phyloP scores from a whole-genome alignment of 2,888 invertebrate species.

The Drosophila pseudotakahashii region DNA sequence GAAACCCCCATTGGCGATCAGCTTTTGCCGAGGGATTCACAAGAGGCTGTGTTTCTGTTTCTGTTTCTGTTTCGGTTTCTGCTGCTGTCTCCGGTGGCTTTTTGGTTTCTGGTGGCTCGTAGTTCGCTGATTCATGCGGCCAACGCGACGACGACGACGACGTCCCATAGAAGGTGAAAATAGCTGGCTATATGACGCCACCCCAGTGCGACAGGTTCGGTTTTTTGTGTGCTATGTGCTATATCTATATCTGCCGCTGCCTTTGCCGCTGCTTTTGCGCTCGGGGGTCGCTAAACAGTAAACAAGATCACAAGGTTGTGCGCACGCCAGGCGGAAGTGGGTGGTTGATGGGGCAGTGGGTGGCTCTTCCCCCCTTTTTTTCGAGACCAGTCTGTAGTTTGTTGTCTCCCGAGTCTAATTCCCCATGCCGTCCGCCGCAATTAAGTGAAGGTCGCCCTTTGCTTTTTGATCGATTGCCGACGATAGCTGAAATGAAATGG shows the following conservation, averaged over 20 bases:
- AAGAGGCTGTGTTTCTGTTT: slow-evolving; percentile 41
- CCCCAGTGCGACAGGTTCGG: slow-evolving; percentile 73
- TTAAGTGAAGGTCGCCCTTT: slow-evolving; percentile 65
- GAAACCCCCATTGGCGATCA: slow-evolving; percentile 61
- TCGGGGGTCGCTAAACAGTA: slow-evolving; percentile 77
- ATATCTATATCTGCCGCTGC: slow-evolving; percentile 17
- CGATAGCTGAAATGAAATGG: slow-evolving; percentile 38
- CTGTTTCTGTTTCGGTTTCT: background rate
- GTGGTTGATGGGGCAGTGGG: slow-evolving; percentile 53
- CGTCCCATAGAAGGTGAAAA: slow-evolving; percentile 75
- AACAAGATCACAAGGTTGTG: slow-evolving; percentile 81
- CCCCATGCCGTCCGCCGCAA: slow-evolving; percentile 36
- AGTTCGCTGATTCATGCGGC: slow-evolving; percentile 74
- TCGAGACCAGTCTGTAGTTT: slow-evolving; percentile 6
- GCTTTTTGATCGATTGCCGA: slow-evolving; percentile 56
- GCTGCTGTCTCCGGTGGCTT: slow-evolving; percentile 2
- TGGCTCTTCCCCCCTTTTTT: background rate
- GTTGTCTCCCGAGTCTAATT: background rate
- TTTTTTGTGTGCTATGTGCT: slow-evolving; percentile 12
- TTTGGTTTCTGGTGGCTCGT: slow-evolving; percentile 1
- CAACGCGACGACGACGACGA: slow-evolving; percentile 62
- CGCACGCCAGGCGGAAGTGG: slow-evolving; percentile 79
- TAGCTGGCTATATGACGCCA: slow-evolving; percentile 74
- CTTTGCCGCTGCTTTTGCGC: background rate
- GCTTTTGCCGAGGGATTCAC: slow-evolving; percentile 62